Conservation (phyloP, 2,888 invertebrate genomes). For the Phania funesta region DNA sequence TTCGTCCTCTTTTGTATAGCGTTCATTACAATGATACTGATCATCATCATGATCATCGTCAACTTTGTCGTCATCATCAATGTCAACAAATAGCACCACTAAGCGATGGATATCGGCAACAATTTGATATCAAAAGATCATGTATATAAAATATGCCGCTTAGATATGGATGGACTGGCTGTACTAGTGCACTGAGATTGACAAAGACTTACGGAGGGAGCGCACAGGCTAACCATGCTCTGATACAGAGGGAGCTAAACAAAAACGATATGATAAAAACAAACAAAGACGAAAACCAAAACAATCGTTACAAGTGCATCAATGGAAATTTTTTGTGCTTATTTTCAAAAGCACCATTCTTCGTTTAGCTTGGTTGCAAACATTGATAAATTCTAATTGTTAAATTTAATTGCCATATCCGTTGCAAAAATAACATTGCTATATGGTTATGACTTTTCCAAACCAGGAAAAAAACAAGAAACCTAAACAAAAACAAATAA, state of each 20-base stretch:
- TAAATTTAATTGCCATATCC: slow-evolving; percentile 78
- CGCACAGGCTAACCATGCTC: background rate
- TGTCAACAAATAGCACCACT: slow-evolving; percentile 66
- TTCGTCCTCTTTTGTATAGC: slow-evolving; percentile 32
- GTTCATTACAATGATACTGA: slow-evolving; percentile 20
- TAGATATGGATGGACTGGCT: slow-evolving; percentile 42
- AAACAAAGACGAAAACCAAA: slow-evolving; percentile 32
- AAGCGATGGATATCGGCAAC: slow-evolving; percentile 66
- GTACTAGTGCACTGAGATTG: slow-evolving; percentile 20
- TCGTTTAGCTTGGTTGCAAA: slow-evolving; percentile 58
- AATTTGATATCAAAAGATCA: slow-evolving; percentile 67
- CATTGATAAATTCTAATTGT: slow-evolving; percentile 79
- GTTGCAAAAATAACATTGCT: slow-evolving; percentile 70
- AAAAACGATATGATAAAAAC: slow-evolving; percentile 16
- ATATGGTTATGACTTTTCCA: slow-evolving; percentile 62
- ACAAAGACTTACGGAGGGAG: slow-evolving; percentile 30
- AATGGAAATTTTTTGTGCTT: slow-evolving; percentile 27
- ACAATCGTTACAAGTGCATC: slow-evolving; percentile 58
- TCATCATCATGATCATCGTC: slow-evolving; percentile 38
- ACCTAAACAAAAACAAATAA: slow-evolving; percentile 10
- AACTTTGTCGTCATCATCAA: slow-evolving; percentile 65
- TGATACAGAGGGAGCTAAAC: slow-evolving; percentile 48
- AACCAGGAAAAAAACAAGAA: slow-evolving; percentile 13
- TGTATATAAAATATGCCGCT: slow-evolving; percentile 64
- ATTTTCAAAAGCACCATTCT: slow-evolving; percentile 38